phyloP scores from a whole-genome alignment of 2,888 invertebrate genomes.

The Thera obeliscata region DNA sequence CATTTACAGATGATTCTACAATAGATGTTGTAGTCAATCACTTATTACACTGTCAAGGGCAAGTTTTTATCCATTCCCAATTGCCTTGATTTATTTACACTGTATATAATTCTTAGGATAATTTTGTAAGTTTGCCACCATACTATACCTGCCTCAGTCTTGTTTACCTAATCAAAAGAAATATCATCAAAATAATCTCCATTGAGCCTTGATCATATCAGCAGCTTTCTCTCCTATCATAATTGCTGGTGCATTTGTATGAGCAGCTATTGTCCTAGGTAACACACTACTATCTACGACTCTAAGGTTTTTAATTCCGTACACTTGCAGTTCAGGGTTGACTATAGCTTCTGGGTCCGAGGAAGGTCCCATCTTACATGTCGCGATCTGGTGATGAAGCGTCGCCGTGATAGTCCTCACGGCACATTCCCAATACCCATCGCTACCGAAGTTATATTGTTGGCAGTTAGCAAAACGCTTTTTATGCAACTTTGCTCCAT shows the following conservation, averaged over 20 bases:
- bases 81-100: too few species aligned
- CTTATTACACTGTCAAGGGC: too few species aligned
- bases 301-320: conserved; percentile 85
- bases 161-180: neutral
- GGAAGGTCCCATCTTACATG: conserved; percentile 88
- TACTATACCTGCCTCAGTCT: neutral
- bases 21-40: too few species aligned
- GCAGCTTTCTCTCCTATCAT: conserved; percentile 90
- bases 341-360: conserved; percentile 86
- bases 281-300: conserved; percentile 89
- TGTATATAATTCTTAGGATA: neutral
- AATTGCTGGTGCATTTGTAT: conserved; percentile 87
- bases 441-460: conserved; percentile 79
- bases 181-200: conserved; percentile 59
- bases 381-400: conserved; percentile 88
- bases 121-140: neutral
- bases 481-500: conserved; percentile 83
- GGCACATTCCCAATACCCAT: conserved; percentile 88
- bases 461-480: conserved; percentile 83
- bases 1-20: too few species aligned
- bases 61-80: too few species aligned
- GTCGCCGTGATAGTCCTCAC: conserved; percentile 85
- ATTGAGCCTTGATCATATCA: conserved; percentile 84
- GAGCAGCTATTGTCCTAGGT: conserved; percentile 86
- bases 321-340: conserved; percentile 85